Base-by-base conservation (phyloP, 64 coral and sea anemone species). In the Stichodactyla mertensii region DNA sequence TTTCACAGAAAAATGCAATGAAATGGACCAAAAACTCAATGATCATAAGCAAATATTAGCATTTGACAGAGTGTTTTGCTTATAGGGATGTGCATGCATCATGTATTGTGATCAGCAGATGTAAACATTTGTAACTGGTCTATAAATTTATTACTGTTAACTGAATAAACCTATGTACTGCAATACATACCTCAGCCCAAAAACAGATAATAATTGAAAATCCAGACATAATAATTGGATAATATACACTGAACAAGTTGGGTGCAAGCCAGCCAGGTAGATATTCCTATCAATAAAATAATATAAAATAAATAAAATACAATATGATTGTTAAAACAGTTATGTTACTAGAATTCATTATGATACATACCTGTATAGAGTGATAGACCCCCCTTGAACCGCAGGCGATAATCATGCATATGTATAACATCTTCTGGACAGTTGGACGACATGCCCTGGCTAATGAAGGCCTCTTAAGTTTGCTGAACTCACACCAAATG, bases 121-220 rank as follows among this genome's bases (percentile, higher is more conserved):
- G 36, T 45, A 45, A 45, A 45, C 36, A 45, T 45, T 45, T 45
- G 36, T 2, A 45, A 45, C 36, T 45, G 36, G 36, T 45, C 36
- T 45, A 31, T 31, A 16, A 71, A 71, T 8, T 11, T 58, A 71
- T 71, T 0, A 71, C 18, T 71, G 67, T 71, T 71, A 71, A 71
- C 26, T 27, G 18, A 18, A 51, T 36, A 36, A 7, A 79, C 12
- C 54, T 54, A 53, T 18, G 5, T 19, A 16, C 15, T 54, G 16
- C 4, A 78, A 12, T 57, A 88, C 83, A 88, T 56, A 99, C 97
- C 90, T 99, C 97, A 18, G 97, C 97, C 97, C 97, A 99, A 56
- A 99, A 99, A 80, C 97, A 99, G 27, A 99, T 95, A 59, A 99
- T 87, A 61, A 94, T 84, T 22, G 93, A 89, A 82, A 99, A 99